These are phyloP conservation scores for Onychomys torridus DNA, from an alignment of 2,797 vertebrate genomes.

Conservation along the genomic window DNA sequence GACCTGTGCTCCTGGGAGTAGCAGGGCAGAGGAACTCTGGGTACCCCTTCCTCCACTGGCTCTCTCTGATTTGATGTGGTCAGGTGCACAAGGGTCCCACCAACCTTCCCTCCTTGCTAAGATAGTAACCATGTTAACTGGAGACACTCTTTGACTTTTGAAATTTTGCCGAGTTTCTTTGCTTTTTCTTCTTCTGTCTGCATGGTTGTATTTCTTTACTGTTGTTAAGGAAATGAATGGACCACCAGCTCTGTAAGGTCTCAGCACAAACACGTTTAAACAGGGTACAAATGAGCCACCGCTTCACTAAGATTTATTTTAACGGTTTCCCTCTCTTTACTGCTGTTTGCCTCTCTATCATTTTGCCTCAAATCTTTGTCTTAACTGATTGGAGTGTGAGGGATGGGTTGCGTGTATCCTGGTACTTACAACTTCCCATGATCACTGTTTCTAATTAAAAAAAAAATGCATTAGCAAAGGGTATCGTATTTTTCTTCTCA, in stretches of 20 bases:
- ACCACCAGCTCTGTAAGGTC: background rate
- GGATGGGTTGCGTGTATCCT: background rate
- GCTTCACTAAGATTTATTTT: background rate
- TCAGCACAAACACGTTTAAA: background rate
- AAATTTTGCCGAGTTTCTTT: background rate
- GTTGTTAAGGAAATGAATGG: background rate
- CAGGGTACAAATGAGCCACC: background rate
- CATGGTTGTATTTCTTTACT: background rate
- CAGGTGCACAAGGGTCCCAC: background rate
- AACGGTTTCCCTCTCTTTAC: background rate
- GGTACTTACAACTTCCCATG: background rate
- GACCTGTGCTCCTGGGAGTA: background rate
- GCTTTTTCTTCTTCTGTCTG: background rate
- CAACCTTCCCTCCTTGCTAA: background rate
- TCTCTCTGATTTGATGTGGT: background rate
- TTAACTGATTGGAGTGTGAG: background rate
- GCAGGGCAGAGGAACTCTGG: background rate
- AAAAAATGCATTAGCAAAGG: background rate
- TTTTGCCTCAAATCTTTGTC: background rate
- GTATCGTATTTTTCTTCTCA: background rate
- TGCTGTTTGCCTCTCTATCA: background rate
- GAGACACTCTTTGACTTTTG: background rate
- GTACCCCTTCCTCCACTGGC: no score
- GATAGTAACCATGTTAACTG: background rate
- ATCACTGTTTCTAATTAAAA: background rate